Evolutionary conservation across 2,797 vertebrate genomes (phyloP).

Genomic region (Sebastes melanostomus): DNA sequence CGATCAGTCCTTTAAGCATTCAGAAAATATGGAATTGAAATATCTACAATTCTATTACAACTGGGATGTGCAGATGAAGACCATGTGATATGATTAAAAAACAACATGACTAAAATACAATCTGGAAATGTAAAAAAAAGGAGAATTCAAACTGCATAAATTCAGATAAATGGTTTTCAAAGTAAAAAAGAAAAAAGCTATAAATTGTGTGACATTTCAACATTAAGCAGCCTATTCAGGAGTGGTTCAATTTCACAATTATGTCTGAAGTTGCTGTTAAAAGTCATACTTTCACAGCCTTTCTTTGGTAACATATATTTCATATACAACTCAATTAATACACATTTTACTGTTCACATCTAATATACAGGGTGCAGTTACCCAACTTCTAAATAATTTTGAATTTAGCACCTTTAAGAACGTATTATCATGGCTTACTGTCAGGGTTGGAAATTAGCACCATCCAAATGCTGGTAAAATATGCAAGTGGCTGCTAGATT

Average conservation of each 20-base stretch:
- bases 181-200: neutral
- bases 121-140: neutral
- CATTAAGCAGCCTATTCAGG: neutral
- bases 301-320: neutral
- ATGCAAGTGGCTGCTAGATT: too few relatives aligned
- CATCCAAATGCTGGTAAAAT: too few relatives aligned
- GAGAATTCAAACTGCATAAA: neutral
- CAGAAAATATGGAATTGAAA: neutral
- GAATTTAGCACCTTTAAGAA: neutral
- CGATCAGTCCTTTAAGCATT: neutral
- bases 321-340: neutral
- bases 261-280: neutral
- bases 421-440: neutral
- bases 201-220: neutral
- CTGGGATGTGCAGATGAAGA: neutral
- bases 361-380: neutral
- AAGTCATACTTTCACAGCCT: accelerated
- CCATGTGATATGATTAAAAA: neutral
- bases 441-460: too few relatives aligned
- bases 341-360: neutral
- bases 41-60: neutral
- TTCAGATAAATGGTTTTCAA: neutral
- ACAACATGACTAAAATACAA: neutral
- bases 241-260: neutral
- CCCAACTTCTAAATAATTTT: neutral